Evolutionary conservation across 2,888 invertebrate species (phyloP).

Genomic region (Agrochola macilenta): DNA sequence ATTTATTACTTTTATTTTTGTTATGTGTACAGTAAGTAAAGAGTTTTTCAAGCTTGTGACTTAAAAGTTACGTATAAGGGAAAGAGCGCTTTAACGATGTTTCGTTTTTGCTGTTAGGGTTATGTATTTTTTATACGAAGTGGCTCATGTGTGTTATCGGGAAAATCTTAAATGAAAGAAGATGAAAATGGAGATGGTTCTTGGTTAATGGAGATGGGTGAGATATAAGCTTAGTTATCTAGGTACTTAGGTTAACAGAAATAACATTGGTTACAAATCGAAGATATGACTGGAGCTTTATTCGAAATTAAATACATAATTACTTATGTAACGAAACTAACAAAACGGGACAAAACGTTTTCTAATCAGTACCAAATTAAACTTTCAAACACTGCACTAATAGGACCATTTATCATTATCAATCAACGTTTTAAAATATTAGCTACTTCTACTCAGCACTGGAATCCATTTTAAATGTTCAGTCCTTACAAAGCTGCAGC

Average conservation of each 20-base stretch:
- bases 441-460: background rate
- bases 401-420: background rate
- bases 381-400: constrained; percentile 3
- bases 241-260: background rate
- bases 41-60: constrained; percentile 17
- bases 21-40: constrained; percentile 3
- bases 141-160: no score
- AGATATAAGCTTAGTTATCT: background rate
- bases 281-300: background rate
- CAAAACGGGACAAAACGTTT: background rate
- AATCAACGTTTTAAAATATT: constrained; percentile 5
- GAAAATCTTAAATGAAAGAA: background rate
- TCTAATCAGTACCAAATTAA: background rate
- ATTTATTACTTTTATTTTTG: background rate
- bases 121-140: background rate
- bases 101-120: constrained; percentile 4
- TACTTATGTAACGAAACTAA: background rate
- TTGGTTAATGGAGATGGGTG: no score
- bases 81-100: constrained; percentile 15
- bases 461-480: constrained; percentile 20
- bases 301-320: background rate
- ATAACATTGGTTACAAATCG: background rate
- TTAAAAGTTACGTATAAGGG: no score
- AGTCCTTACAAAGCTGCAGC: constrained; percentile 5
- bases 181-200: background rate